Percentiles rank a stretch among this genome's conserved stretches.
These are phyloP conservation scores for Octonoba sinensis DNA, from an alignment of 2,888 invertebrate genomes.

Conservation along the genomic window DNA sequence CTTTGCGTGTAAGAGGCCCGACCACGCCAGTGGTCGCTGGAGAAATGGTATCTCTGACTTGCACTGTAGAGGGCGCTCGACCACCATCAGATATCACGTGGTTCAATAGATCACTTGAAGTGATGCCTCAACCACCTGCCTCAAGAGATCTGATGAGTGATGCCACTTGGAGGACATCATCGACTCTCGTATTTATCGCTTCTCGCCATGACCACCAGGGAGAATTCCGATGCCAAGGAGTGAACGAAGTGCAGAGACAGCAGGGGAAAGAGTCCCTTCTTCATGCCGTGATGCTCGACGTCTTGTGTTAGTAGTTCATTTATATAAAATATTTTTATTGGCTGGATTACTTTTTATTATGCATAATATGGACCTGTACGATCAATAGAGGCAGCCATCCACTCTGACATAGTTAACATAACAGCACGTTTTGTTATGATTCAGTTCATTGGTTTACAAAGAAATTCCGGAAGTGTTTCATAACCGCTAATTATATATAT, in stretches of 20 bases:
- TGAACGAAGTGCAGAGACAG: slow-evolving; percentile 83
- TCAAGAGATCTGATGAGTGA: slow-evolving; percentile 66
- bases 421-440: no score
- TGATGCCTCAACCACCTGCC: slow-evolving; percentile 63
- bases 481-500: no score
- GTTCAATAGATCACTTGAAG: slow-evolving; percentile 76
- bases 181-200: slow-evolving; percentile 67
- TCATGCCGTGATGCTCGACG: slow-evolving; percentile 80
- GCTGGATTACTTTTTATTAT: no score
- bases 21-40: slow-evolving; percentile 85
- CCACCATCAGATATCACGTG: slow-evolving; percentile 87
- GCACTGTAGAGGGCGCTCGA: slow-evolving; percentile 83
- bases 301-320: slow-evolving; percentile 81
- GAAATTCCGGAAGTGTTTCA: no score
- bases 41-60: slow-evolving; percentile 82
- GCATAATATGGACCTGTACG: no score
- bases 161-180: slow-evolving; percentile 66
- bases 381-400: no score
- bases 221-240: slow-evolving; percentile 69
- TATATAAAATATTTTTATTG: no score
- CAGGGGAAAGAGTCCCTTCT: slow-evolving; percentile 82
- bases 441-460: no score
- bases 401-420: no score
- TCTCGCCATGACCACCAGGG: slow-evolving; percentile 66
- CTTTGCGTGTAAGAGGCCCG: slow-evolving; percentile 82